These are phyloP conservation scores for Tipula helvola DNA, from an alignment of 2,888 invertebrate species.

Conservation along the genomic window DNA sequence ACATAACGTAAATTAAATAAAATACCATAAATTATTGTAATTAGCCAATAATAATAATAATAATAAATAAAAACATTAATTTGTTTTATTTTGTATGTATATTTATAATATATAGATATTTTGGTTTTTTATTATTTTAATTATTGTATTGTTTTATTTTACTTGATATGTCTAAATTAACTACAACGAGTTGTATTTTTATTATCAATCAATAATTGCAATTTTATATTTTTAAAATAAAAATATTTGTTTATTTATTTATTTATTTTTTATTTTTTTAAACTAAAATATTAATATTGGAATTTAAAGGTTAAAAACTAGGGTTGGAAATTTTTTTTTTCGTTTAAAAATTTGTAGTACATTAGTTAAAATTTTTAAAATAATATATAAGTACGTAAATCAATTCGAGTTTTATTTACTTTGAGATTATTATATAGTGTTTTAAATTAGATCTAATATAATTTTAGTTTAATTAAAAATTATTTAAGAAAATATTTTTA, in stretches of 20 bases:
- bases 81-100: not conserved
- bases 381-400: not conserved
- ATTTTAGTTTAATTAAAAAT: not conserved
- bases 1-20: not conserved
- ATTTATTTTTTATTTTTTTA: not conserved
- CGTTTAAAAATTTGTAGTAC: not conserved
- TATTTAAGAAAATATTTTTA: not conserved
- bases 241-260: not conserved
- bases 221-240: not conserved
- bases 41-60: not conserved
- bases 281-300: not conserved
- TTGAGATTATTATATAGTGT: not conserved
- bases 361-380: not conserved
- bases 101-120: not conserved
- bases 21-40: not conserved
- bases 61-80: not conserved
- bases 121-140: not conserved
- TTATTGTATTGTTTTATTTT: not conserved
- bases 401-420: not conserved
- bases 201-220: constrained; percentile 9
- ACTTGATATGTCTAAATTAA: constrained; percentile 10
- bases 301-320: not conserved
- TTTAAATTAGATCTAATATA: not conserved
- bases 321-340: not conserved
- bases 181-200: constrained; percentile 10